These are phyloP conservation scores for Terrapene triunguis DNA, from an alignment of 2,113 vertebrate genomes.

Conservation along the genomic window DNA sequence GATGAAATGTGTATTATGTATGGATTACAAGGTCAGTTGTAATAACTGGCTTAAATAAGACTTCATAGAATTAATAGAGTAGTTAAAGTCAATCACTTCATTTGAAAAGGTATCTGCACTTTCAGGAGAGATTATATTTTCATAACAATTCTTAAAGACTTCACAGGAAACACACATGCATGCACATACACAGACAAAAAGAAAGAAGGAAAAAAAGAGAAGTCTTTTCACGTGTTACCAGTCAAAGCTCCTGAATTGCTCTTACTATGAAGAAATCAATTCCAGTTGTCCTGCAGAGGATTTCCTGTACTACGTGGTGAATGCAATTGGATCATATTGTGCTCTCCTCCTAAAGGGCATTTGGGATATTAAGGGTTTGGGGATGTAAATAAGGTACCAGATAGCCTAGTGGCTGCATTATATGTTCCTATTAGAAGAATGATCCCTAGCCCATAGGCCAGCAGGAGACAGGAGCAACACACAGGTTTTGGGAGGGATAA, in stretches of 20 bases:
- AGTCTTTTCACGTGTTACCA: too few relatives aligned
- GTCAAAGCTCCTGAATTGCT: not conserved
- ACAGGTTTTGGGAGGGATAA: not conserved
- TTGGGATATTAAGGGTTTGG: not conserved
- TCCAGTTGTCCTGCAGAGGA: not conserved
- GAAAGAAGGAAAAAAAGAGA: too few relatives aligned
- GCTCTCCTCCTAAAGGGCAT: not conserved
- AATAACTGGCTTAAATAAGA: not conserved
- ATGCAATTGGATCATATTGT: not conserved
- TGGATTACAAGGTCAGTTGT: not conserved
- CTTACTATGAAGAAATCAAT: not conserved
- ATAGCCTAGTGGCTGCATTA: too few relatives aligned
- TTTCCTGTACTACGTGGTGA: not conserved
- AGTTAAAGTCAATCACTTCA: not conserved
- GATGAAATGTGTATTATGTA: rapidly evolving
- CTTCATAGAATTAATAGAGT: not conserved
- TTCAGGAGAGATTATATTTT: not conserved
- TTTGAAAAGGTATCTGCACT: not conserved
- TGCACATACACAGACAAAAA: not conserved
- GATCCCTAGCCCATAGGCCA: not conserved
- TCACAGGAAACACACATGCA: not conserved
- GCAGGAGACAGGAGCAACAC: not conserved
- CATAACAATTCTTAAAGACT: not conserved
- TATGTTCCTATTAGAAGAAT: not conserved
- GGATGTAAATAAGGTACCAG: too few relatives aligned